Conservation (phyloP, 2,888 invertebrate species). For the Clunio marinus region DNA sequence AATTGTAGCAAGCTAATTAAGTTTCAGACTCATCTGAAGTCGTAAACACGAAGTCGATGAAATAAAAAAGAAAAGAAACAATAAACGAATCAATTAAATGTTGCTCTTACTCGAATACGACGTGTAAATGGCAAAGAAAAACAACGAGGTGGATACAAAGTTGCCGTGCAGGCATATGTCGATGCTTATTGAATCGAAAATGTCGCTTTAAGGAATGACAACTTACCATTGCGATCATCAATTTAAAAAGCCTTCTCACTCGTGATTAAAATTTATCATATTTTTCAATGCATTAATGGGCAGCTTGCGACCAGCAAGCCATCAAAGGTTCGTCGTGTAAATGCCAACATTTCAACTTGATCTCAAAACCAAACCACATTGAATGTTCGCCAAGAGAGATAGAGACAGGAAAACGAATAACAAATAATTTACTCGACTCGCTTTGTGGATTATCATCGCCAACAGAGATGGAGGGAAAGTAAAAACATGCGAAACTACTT, state of each 20-base stretch:
- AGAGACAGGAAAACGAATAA: neutral
- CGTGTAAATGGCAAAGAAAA: neutral
- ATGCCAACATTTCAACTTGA: neutral
- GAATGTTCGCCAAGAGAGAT: neutral
- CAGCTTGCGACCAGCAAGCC: too few species aligned
- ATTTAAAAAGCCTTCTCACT: too few species aligned
- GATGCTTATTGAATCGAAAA: neutral
- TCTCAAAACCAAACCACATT: neutral
- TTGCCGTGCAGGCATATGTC: neutral
- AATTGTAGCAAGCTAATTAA: slow-evolving; percentile 29
- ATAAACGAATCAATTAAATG: slow-evolving; percentile 18
- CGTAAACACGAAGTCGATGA: neutral
- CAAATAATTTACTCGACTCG: neutral
- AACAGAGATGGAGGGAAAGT: neutral
- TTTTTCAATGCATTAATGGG: too few species aligned
- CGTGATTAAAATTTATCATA: too few species aligned
- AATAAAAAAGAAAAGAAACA: neutral
- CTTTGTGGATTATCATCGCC: neutral
- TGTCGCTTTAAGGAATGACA: neutral
- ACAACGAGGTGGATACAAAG: neutral
- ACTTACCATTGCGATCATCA: neutral
- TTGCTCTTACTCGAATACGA: neutral
- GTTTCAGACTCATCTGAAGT: slow-evolving; percentile 9
- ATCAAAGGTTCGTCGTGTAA: too few species aligned
- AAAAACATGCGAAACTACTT: slow-evolving; percentile 30